Evolutionary conservation across 2,113 vertebrate species (phyloP).

Genomic region (Caranx melampygus): DNA sequence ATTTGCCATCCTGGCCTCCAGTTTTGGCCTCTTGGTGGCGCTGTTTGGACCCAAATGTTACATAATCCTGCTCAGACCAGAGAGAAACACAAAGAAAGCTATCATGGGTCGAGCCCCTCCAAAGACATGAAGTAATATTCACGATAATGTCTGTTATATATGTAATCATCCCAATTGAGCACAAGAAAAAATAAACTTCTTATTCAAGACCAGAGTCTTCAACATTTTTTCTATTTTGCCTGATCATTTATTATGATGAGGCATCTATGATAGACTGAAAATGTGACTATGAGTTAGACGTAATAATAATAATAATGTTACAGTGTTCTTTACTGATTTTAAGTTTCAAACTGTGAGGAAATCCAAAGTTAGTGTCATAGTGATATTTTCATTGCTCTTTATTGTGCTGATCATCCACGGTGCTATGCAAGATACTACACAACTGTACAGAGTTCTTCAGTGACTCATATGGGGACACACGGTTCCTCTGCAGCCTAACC

Average conservation of each 20-base stretch:
- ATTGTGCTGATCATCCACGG: no score
- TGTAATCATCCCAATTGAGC: background rate
- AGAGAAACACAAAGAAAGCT: constrained; percentile 78
- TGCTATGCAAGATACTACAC: no score
- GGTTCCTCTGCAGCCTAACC: no score
- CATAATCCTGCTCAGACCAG: constrained; percentile 79
- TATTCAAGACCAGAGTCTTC: background rate
- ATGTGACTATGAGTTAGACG: background rate
- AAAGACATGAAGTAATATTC: background rate
- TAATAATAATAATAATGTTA: no score
- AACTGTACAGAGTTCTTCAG: no score
- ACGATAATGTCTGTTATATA: background rate
- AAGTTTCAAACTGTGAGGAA: no score
- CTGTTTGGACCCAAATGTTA: constrained; percentile 85
- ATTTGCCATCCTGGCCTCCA: constrained; percentile 83
- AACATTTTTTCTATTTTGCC: background rate
- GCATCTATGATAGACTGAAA: background rate
- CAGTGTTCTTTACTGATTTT: no score
- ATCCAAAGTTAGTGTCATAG: no score
- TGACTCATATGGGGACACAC: no score
- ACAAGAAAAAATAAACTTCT: background rate
- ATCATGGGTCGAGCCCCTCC: constrained; percentile 60
- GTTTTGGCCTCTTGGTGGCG: constrained; percentile 77
- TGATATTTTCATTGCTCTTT: no score
- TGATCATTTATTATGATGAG: background rate